Percentiles rank a stretch among this genome's conserved stretches.
phyloP scores from a whole-genome alignment of 2,888 invertebrate species.

The Caenorhabditis virilis region DNA sequence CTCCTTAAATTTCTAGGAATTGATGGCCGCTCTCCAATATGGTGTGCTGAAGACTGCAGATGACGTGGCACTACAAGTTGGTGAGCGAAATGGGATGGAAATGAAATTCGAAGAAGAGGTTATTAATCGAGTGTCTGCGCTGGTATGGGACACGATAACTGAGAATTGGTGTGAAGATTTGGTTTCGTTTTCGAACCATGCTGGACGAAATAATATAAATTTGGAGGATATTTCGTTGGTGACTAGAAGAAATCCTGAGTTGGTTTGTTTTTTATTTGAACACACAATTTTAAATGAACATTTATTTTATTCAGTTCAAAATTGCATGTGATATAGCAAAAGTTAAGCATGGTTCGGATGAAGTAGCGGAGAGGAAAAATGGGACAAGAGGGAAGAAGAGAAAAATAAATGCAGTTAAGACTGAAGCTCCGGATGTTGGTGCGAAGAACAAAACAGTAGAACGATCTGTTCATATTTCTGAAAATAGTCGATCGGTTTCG shows the following conservation, averaged over 20 bases:
- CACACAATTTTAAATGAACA: neutral
- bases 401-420: neutral
- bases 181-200: constrained; percentile 38
- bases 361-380: too few species aligned
- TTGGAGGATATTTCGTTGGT: constrained; percentile 40
- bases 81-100: constrained; percentile 20
- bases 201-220: constrained; percentile 23
- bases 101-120: constrained; percentile 31
- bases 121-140: constrained; percentile 14
- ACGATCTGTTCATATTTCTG: too few species aligned
- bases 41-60: constrained; percentile 42
- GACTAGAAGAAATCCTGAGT: constrained; percentile 36
- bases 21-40: constrained; percentile 34
- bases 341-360: neutral
- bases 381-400: constrained; percentile 7
- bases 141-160: constrained; percentile 42
- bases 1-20: constrained; percentile 36
- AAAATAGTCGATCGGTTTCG: neutral
- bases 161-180: constrained; percentile 40
- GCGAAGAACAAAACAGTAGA: too few species aligned
- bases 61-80: constrained; percentile 13
- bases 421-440: too few species aligned
- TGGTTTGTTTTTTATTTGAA: constrained; percentile 15
- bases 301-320: constrained; percentile 14
- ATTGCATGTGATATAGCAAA: constrained; percentile 12